These are phyloP conservation scores for Patagioenas fasciata DNA, from an alignment of 2,113 vertebrate genomes.

Conservation along the genomic window DNA sequence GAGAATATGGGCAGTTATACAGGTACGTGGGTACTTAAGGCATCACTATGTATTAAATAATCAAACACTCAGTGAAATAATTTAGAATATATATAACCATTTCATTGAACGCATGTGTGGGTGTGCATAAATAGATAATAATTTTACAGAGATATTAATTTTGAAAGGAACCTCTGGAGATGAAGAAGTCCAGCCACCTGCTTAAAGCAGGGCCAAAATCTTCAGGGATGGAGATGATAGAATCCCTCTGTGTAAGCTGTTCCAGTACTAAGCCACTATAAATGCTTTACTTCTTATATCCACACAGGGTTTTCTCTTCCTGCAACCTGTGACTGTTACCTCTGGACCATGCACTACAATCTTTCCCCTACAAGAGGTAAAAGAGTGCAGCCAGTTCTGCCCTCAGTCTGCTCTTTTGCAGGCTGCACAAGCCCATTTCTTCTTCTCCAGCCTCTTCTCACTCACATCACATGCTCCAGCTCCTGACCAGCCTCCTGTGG, in stretches of 20 bases:
- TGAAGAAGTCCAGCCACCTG: not conserved
- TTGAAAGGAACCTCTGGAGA: not conserved
- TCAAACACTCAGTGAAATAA: not conserved
- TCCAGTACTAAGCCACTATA: not conserved
- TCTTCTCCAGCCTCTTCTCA: not conserved
- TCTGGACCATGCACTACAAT: not conserved
- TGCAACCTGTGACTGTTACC: not conserved
- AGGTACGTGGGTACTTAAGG: not conserved
- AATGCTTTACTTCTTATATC: not conserved
- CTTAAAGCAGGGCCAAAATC: not conserved
- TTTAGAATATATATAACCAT: not conserved
- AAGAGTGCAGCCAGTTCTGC: not conserved
- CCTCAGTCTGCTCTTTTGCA: not conserved
- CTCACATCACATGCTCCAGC: not conserved
- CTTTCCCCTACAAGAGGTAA: not conserved
- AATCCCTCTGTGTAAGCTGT: not conserved
- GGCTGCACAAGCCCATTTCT: not conserved
- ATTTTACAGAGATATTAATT: constrained; percentile 10
- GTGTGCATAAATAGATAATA: constrained; percentile 22
- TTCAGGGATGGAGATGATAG: not conserved
- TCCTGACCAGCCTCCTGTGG: not conserved
- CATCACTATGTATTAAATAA: not conserved
- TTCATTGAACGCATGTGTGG: not conserved
- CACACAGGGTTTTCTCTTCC: not conserved
- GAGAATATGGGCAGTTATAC: not conserved